These are phyloP conservation scores for Cyphomyrus plagiostoma DNA, from an alignment of 2,113 vertebrate species.

Conservation along the genomic window DNA sequence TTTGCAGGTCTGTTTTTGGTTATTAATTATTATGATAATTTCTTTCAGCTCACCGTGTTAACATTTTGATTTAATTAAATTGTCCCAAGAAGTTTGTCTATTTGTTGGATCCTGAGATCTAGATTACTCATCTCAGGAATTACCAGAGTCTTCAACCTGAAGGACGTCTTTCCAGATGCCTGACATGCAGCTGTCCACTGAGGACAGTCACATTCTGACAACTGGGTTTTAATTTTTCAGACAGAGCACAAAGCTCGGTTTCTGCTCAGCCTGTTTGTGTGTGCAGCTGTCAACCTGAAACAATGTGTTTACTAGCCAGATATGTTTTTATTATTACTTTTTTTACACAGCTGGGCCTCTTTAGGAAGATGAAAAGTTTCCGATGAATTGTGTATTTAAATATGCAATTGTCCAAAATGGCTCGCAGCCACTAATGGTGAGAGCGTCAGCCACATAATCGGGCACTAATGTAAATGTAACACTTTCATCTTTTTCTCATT, in stretches of 20 bases:
- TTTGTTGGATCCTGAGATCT: background rate
- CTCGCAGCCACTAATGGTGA: background rate
- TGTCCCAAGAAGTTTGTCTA: background rate
- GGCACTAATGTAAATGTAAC: background rate
- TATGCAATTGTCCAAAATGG: background rate
- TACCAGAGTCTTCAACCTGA: background rate
- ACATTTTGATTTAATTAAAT: background rate
- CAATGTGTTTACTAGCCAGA: background rate
- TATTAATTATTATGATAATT: background rate
- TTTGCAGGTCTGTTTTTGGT: background rate
- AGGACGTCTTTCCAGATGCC: background rate
- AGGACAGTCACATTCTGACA: background rate
- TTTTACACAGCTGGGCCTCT: background rate
- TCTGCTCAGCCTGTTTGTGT: background rate
- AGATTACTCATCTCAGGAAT: background rate
- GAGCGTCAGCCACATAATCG: background rate
- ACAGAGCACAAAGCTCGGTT: background rate
- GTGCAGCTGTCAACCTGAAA: background rate
- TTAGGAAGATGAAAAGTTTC: background rate
- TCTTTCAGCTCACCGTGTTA: background rate
- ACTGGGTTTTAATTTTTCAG: background rate
- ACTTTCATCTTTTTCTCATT: constrained; percentile 8
- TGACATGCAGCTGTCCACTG: background rate
- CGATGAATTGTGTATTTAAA: background rate
- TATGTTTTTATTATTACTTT: background rate